Evolutionary conservation across 2,888 invertebrate genomes (phyloP), one percentile per base, ranked within the genome.

Genomic region (Orgyia antiqua): DNA sequence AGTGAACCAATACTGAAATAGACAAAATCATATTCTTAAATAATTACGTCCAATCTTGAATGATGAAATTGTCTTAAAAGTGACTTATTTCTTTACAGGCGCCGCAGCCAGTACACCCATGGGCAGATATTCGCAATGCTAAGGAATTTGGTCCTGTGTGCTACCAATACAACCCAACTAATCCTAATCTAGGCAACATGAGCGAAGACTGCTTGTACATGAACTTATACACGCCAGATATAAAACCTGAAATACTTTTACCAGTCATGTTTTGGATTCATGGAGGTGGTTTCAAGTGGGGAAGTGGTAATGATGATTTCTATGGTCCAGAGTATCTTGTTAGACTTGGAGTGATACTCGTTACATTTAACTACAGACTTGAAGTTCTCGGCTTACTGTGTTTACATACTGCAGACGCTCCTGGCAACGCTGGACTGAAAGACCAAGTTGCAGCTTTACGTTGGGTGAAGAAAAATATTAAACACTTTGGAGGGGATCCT

Each of bases 381-480:
- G 76, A 68, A 37, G 58, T 59, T 0, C 51, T 84, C 0, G 86
- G 86, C 1, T 86, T 77, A 23, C 67, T 86, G 0, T 66, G 65
- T 3, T 48, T 86, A 0, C 65, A 75, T n/a, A 73, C 70, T 0
- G 52, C 66, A 45, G 80, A 86, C 0, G 56, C 78, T 1, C 79
- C 84, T 0, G 86, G 86, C 0, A 86, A 86, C 19, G 82, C 78
- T 9, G 84, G 77, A 1, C 72, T 86, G 68, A 86, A 86, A 47
- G 84, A 86, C 35, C 84, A 84, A 61, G 80, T 82, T 0, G 63
- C 68, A 6, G 83, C 80, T 0, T 51, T 84, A 0, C 64, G 48
- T 33, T 84, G 86, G 86, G 67, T 80, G 0, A 64, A 72, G 26
- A 60, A 59, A 7, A 86, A 84, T 34, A 82, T 86, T 10, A 39